Evolutionary conservation across 2,888 invertebrate species (phyloP).

Genomic region (Dasysyrphus albostriatus): DNA sequence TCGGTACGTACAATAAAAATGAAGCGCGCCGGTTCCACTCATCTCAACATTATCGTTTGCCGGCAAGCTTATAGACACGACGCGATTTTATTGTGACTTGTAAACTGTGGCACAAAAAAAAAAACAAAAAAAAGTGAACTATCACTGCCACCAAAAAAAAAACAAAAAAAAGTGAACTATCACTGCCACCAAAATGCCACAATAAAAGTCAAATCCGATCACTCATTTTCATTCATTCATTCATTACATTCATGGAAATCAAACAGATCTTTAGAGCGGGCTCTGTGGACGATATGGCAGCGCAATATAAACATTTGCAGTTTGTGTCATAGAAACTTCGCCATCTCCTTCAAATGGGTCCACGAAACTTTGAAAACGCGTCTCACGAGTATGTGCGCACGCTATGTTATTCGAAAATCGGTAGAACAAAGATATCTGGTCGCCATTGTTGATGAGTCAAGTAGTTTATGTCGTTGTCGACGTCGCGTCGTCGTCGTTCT

Average conservation of each 20-base stretch:
- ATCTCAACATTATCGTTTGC: constrained; percentile 41
- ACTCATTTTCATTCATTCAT: constrained; percentile 54
- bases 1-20: constrained; percentile 12
- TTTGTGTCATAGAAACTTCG: constrained; percentile 17
- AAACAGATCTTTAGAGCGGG: constrained; percentile 28
- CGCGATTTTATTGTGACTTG: constrained; percentile 53
- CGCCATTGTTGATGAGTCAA: constrained; percentile 62
- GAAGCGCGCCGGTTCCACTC: constrained; percentile 1
- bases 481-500: neutral
- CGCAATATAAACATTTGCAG: constrained; percentile 16
- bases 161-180: constrained; percentile 29
- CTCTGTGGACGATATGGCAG: neutral
- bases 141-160: constrained; percentile 11
- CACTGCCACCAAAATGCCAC: constrained; percentile 26
- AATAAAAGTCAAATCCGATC: constrained; percentile 39
- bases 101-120: constrained; percentile 2
- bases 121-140: constrained; percentile 23
- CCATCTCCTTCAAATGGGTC: constrained; percentile 13
- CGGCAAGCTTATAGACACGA: constrained; percentile 24
- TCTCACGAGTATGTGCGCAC: constrained; percentile 14
- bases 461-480: constrained; percentile 28
- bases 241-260: constrained; percentile 30
- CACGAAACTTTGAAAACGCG: constrained; percentile 42
- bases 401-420: constrained; percentile 17
- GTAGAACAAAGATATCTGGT: constrained; percentile 36